Percentiles rank a stretch among this genome's conserved stretches.
Conservation (phyloP, 2,113 vertebrate species). For the Neotragus moschatus region DNA sequence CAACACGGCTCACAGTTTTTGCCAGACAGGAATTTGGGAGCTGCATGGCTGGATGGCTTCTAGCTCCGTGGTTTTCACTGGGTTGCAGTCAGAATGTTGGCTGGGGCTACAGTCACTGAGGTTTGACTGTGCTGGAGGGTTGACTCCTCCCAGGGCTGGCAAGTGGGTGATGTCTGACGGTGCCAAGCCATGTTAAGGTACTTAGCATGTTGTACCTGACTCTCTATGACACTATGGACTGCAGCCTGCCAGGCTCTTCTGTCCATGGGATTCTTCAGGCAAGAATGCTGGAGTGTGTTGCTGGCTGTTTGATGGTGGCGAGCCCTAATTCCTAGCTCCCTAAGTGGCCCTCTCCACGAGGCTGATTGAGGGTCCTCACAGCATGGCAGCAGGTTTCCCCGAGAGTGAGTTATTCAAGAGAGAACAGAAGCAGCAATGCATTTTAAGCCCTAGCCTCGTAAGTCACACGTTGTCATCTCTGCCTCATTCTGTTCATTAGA, state of each 20-base stretch:
- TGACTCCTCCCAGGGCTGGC: not conserved
- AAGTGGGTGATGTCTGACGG: not conserved
- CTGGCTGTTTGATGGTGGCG: not conserved
- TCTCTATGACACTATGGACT: not conserved
- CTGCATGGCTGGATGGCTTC: not conserved
- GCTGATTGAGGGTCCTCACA: not conserved
- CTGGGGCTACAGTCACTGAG: not conserved
- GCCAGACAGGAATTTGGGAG: not conserved
- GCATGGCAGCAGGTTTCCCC: not conserved
- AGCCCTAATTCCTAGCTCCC: not conserved
- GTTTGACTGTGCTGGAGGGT: not conserved
- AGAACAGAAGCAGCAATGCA: not conserved
- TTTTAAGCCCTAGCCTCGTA: not conserved
- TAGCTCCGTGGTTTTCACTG: rapidly evolving
- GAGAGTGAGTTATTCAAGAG: not conserved
- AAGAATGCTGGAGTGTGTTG: not conserved
- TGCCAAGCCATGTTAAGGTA: not conserved
- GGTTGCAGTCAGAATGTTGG: not conserved
- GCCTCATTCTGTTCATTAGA: not conserved
- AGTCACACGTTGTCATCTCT: not conserved
- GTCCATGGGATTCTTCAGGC: not conserved
- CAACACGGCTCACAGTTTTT: not conserved
- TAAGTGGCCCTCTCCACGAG: no score
- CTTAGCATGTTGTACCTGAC: not conserved
- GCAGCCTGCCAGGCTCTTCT: not conserved